phyloP scores from a whole-genome alignment of 2,888 invertebrate genomes.

The Ophion obscuratus region DNA sequence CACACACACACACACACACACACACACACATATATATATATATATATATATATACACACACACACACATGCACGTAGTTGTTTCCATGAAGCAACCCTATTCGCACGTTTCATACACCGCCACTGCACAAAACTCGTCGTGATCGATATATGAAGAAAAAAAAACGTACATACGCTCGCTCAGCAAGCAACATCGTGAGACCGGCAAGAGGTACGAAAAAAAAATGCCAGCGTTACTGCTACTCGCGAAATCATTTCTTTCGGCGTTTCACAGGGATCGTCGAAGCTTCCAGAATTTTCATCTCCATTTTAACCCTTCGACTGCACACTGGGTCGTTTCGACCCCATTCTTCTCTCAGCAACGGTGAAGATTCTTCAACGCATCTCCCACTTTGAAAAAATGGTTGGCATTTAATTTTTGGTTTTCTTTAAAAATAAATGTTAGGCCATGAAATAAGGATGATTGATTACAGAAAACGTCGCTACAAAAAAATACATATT shows the following conservation, averaged over 20 bases:
- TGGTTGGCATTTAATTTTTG: too few species aligned
- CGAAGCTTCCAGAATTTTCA: neutral
- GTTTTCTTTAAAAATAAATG: too few species aligned
- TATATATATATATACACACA: neutral
- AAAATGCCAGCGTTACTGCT: conserved; percentile 6
- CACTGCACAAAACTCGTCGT: conserved; percentile 33
- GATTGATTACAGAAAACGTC: too few species aligned
- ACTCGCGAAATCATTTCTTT: conserved; percentile 18
- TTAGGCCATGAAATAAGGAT: too few species aligned
- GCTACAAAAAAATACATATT: too few species aligned
- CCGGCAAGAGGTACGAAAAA: conserved; percentile 34
- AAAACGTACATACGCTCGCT: conserved; percentile 13
- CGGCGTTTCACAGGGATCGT: neutral
- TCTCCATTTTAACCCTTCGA: too few species aligned
- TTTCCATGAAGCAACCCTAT: conserved; percentile 56
- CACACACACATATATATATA: neutral
- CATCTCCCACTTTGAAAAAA: too few species aligned
- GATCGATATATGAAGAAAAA: conserved; percentile 56
- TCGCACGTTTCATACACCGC: conserved; percentile 52
- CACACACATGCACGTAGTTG: conserved; percentile 30
- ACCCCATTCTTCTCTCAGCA: too few species aligned
- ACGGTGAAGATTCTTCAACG: too few species aligned
- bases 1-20: conserved; percentile 10
- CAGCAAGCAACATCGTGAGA: conserved; percentile 12
- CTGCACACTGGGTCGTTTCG: too few species aligned